Evolutionary conservation across 2,888 invertebrate genomes (phyloP).

Genomic region (Cerastis rubricosa): DNA sequence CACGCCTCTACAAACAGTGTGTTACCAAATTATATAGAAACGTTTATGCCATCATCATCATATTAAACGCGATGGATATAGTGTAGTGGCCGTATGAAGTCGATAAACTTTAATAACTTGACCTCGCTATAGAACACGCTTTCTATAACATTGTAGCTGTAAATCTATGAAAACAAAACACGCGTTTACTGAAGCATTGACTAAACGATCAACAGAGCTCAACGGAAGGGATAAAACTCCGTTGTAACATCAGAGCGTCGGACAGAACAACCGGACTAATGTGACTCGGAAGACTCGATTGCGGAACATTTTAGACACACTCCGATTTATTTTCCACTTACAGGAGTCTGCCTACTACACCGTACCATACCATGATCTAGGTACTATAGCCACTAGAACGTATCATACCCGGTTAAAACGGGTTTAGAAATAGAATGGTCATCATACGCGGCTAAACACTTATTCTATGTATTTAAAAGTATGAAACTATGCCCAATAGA

Average conservation of each 20-base stretch:
- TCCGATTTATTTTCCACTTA: constrained; percentile 15
- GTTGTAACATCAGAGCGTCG: constrained; percentile 20
- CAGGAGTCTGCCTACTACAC: not conserved
- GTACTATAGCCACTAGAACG: not conserved
- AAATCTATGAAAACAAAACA: constrained; percentile 56
- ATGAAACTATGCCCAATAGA: not conserved
- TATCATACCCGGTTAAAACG: not conserved
- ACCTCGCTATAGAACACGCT: constrained; percentile 49
- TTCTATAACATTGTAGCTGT: constrained; percentile 46
- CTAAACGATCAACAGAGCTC: constrained; percentile 31
- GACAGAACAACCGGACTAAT: constrained; percentile 9
- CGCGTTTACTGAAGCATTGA: constrained; percentile 37
- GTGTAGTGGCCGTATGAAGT: constrained; percentile 30
- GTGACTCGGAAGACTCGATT: constrained; percentile 23
- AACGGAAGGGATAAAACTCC: constrained; percentile 38
- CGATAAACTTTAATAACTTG: constrained; percentile 60
- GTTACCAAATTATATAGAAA: constrained; percentile 52
- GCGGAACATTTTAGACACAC: constrained; percentile 1
- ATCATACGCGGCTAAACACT: not conserved
- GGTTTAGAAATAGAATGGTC: not conserved
- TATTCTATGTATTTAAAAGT: not conserved
- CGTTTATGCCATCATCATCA: constrained; percentile 49
- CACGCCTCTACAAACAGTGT: constrained; percentile 37
- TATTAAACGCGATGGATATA: constrained; percentile 43
- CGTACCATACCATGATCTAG: not conserved